Percentiles rank a stretch among this genome's conserved stretches.
These are phyloP conservation scores for Nesogale talazaci DNA, from an alignment of 2,113 vertebrate species.

Conservation along the genomic window DNA sequence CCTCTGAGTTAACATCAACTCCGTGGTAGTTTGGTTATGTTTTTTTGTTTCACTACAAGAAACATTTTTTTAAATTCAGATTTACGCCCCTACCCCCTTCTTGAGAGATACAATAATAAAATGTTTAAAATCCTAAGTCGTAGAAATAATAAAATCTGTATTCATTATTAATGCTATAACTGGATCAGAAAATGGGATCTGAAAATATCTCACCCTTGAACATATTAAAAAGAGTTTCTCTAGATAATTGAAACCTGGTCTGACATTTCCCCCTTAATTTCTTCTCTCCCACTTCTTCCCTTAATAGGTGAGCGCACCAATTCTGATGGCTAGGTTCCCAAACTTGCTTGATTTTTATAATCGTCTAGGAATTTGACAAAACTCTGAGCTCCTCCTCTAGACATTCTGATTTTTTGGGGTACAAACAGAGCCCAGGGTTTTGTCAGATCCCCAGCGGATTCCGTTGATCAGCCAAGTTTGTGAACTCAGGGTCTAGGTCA, in stretches of 20 bases:
- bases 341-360: too few relatives aligned
- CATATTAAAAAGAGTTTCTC: background rate
- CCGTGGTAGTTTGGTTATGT: too few relatives aligned
- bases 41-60: constrained; percentile 20
- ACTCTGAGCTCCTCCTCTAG: too few relatives aligned
- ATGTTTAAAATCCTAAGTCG: background rate
- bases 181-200: background rate
- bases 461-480: too few relatives aligned
- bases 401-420: too few relatives aligned
- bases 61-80: background rate
- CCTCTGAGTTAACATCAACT: too few relatives aligned
- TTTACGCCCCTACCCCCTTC: background rate
- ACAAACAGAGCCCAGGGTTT: too few relatives aligned
- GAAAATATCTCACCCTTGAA: background rate
- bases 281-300: background rate
- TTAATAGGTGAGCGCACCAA: background rate
- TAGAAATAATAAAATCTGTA: constrained; percentile 10
- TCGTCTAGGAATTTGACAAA: too few relatives aligned
- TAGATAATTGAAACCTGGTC: background rate
- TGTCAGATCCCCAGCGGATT: too few relatives aligned
- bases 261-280: background rate
- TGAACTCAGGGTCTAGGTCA: background rate
- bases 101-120: background rate
- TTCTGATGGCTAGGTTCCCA: background rate
- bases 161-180: constrained; percentile 30